A percentile compares a stretch with the other conserved stretches of the same genome.
Conservation (phyloP, 1,140 invertebrate genomes). For the Pogonognathellus flavescens region DNA sequence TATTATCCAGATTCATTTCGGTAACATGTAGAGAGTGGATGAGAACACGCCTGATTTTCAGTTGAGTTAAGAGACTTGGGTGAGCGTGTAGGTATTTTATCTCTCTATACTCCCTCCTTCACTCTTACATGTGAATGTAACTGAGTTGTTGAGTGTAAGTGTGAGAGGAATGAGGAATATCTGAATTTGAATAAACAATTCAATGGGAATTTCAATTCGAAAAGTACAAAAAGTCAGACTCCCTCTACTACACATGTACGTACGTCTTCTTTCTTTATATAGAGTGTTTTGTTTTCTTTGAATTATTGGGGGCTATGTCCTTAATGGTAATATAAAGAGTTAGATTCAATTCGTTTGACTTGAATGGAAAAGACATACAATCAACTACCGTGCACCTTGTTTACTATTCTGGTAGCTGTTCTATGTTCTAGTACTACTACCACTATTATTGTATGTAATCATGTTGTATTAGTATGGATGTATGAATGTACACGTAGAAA, state of each 20-base stretch:
- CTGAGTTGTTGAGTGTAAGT: constrained; percentile 14
- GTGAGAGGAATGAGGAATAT: constrained; percentile 44
- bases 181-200: constrained; percentile 25
- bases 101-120: background rate
- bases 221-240: background rate
- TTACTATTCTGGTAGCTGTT: background rate
- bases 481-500: background rate
- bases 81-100: background rate
- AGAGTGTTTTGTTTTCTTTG: background rate
- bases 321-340: background rate
- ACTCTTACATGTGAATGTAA: constrained; percentile 27
- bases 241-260: background rate
- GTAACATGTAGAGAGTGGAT: no score
- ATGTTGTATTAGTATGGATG: background rate
- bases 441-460: no score
- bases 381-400: constrained; percentile 18
- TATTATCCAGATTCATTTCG: no score
- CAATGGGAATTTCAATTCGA: constrained; percentile 4
- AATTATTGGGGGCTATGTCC: background rate
- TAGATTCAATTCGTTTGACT: background rate
- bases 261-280: no score
- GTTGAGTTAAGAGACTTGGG: no score
- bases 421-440: background rate
- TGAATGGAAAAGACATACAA: background rate
- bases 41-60: no score